Evolutionary conservation across 2,113 vertebrate genomes (phyloP), one percentile per base, ranked within the genome.

Genomic region (Varanus salvator): DNA sequence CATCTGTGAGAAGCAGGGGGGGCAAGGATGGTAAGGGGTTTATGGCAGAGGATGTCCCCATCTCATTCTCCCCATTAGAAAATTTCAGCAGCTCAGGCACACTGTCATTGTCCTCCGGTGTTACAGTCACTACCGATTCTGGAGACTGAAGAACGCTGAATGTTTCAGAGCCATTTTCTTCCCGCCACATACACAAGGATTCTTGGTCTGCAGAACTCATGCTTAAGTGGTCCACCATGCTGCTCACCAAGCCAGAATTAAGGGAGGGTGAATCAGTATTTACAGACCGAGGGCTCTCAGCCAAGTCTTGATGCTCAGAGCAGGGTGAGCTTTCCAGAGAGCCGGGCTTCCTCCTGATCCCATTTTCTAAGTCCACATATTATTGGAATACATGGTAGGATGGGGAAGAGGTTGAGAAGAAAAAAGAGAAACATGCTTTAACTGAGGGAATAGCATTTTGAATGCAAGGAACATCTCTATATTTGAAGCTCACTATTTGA

Each of bases 221-320:
- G 89, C 96, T 98, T 86, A 97, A 92, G 31, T 93, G 96, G 85
- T 98, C 98, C 84, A 97, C 84, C 54, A 97, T 97, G 60, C 97
- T 96, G 86, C 96, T 96, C 95, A 97, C 84, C 1, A 98, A 90
- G 80, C 98, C 98, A 3, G 97, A 97, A 80, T 95, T 95, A 69
- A 96, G 52, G 3, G 98, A 98, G 84, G 96, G 95, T 48, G 97
- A 95, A 66, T 99, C 98, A 57, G 97, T 96, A 86, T 94, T 96
- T 88, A 97, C 84, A 0, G 98, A 98, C 84, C 93, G 96, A 4
- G 98, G 96, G 85, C 97, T 97, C 1, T 98, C 98, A 8, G 95
- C 92, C 14, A 96, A 96, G 84, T 92, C 82, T 81, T 94, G 94
- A 64, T 92, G 94, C 69, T 98, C 97, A 1, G 91, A 96, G 91